A percentile compares a stretch with the other conserved stretches of the same genome.
Conservation (phyloP, 2,113 vertebrate species). For the Callipepla californica region DNA sequence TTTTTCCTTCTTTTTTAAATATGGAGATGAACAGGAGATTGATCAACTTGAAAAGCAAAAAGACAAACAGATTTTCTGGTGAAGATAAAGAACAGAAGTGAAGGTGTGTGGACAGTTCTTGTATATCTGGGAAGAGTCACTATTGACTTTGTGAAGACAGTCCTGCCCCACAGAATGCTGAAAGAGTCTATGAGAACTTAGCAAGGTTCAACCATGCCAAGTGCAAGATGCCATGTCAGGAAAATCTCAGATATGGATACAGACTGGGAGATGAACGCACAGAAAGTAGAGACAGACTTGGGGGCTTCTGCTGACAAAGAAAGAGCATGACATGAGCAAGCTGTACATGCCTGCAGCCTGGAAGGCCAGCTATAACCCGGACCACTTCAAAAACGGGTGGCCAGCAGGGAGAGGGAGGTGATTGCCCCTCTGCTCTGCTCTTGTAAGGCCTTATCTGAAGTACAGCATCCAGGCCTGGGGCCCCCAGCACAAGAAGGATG, state of each 20-base stretch:
- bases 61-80: background rate
- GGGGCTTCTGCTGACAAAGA: background rate
- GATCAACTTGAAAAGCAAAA: background rate
- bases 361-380: background rate
- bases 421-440: background rate
- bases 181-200: background rate
- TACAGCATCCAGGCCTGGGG: background rate
- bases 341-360: background rate
- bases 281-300: too few relatives aligned
- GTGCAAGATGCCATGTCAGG: background rate
- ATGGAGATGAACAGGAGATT: background rate
- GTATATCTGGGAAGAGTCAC: background rate
- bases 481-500: background rate
- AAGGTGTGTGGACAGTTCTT: accelerated
- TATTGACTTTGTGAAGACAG: background rate
- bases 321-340: background rate
- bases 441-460: background rate
- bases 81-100: background rate
- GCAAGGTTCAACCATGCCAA: background rate
- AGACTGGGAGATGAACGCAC: background rate
- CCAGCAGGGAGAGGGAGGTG: background rate
- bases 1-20: background rate
- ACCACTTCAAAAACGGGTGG: background rate
- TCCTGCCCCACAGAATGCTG: background rate
- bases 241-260: background rate